These are phyloP conservation scores for Hycleus phaleratus DNA, from an alignment of 1,140 invertebrate genomes.

Conservation along the genomic window DNA sequence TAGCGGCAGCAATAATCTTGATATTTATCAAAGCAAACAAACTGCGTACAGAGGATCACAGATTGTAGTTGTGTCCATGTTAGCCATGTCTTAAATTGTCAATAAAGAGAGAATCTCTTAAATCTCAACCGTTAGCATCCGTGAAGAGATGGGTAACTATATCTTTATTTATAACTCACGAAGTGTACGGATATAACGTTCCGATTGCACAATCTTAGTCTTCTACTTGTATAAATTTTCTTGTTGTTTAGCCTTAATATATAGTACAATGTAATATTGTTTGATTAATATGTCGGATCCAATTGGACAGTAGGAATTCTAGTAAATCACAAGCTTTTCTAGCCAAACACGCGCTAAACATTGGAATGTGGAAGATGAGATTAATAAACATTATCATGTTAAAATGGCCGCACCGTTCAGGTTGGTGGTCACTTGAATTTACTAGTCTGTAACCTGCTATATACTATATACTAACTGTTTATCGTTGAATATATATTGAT, in stretches of 20 bases:
- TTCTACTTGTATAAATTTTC: no score
- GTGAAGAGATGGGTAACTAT: slow-evolving; percentile 30
- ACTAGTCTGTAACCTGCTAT: slow-evolving; percentile 11
- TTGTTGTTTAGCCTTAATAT: background rate
- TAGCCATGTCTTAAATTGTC: slow-evolving; percentile 25
- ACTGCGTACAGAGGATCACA: slow-evolving; percentile 20
- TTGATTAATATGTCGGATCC: slow-evolving; percentile 18
- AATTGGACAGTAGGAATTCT: slow-evolving; percentile 16
- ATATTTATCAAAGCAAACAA: slow-evolving; percentile 25
- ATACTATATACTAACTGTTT: slow-evolving; percentile 5
- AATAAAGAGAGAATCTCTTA: slow-evolving; percentile 25
- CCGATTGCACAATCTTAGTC: slow-evolving; percentile 20
- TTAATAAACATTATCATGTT: slow-evolving; percentile 21
- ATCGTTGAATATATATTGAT: slow-evolving; percentile 9
- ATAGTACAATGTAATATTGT: slow-evolving; percentile 11
- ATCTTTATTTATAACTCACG: slow-evolving; percentile 32
- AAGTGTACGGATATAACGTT: slow-evolving; percentile 13
- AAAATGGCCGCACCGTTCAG: slow-evolving; percentile 7
- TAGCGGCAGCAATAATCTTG: slow-evolving; percentile 2
- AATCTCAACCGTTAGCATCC: slow-evolving; percentile 22
- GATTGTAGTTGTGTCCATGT: slow-evolving; percentile 18
- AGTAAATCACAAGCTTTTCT: slow-evolving; percentile 15
- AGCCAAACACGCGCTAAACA: slow-evolving; percentile 12
- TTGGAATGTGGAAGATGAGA: slow-evolving; percentile 15
- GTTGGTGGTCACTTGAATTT: slow-evolving; percentile 18